These are phyloP conservation scores for Spodoptera frugiperda DNA, from an alignment of 1,140 invertebrate genomes.

Conservation along the genomic window DNA sequence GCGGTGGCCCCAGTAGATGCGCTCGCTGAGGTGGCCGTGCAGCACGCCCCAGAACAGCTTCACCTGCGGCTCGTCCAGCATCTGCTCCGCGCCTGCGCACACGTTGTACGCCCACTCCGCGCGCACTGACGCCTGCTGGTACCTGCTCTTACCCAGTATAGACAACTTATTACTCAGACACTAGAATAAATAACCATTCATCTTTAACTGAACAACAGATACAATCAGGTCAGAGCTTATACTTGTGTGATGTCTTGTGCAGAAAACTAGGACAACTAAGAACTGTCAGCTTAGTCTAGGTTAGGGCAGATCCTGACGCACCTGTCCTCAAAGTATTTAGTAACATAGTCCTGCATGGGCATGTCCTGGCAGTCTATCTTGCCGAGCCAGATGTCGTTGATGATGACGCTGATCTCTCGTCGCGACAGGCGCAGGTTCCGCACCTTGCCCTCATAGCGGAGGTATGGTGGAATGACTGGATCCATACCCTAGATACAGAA, in stretches of 20 bases:
- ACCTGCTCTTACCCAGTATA: constrained; percentile 56
- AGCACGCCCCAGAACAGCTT: constrained; percentile 81
- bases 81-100: constrained; percentile 79
- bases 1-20: constrained; percentile 77
- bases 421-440: constrained; percentile 82
- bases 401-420: constrained; percentile 79
- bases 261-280: neutral
- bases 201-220: too few relatives aligned
- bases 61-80: constrained; percentile 81
- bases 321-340: constrained; percentile 81
- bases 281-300: too few relatives aligned
- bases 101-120: constrained; percentile 84
- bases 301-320: neutral
- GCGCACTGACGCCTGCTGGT: constrained; percentile 76
- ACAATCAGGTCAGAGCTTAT: too few relatives aligned
- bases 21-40: constrained; percentile 75
- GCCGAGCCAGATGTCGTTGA: constrained; percentile 81
- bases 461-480: constrained; percentile 77
- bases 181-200: too few relatives aligned
- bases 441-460: constrained; percentile 78
- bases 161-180: too few relatives aligned
- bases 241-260: too few relatives aligned
- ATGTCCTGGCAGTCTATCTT: constrained; percentile 61
- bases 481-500: constrained; percentile 74
- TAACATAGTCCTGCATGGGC: constrained; percentile 81